Evolutionary conservation across 2,113 vertebrate genomes (phyloP), one percentile per base, ranked within the genome.

Genomic region (Cacatua alba): DNA sequence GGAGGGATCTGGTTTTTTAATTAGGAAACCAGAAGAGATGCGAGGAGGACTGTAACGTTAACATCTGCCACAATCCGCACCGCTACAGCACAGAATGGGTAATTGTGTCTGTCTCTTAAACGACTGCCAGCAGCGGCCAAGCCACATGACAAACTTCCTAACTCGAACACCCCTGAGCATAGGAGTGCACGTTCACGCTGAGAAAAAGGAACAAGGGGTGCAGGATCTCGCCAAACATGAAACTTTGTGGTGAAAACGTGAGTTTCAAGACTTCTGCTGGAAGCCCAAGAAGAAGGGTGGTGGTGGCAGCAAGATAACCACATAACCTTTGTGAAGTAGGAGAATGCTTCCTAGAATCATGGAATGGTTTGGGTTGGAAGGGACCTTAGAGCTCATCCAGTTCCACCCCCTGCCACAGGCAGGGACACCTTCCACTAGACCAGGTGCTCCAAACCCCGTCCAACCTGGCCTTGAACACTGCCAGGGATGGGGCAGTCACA

Each of bases 21-120:
- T 95, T 88, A 91, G 44, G 75, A 75, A 92, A 72, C 65, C 60
- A 77, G 90, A 79, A 88, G 88, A 94, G 78, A 91, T 62, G 64
- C 20, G 77, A 88, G n/a, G 41, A 85, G 31, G 26, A 77, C 74
- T 75, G 64, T 13, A 92, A 86, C 8, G 12, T 85, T 94, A 94
- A 94, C 86, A 96, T 85, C 95, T 96, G 90, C 89, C 49, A 53
- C 69, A n/a, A 46, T 46, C 69, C 39, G 35, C 77, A 89, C 44
- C 0, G 0, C 53, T 83, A n/a, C 4, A 3, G 83, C 15, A 6
- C 52, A 70, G 77, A 83, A 91, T 3, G 81, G 59, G 62, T 24
- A 46, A 55, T 16, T 59, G 75, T 65, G 67, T 37, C 77, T 68
- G 63, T 18, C 78, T 55, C 88, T 59, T n/a, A 49, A 77, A 55